phyloP scores from a whole-genome alignment of 2,888 invertebrate genomes.

The Helobdella robusta region DNA sequence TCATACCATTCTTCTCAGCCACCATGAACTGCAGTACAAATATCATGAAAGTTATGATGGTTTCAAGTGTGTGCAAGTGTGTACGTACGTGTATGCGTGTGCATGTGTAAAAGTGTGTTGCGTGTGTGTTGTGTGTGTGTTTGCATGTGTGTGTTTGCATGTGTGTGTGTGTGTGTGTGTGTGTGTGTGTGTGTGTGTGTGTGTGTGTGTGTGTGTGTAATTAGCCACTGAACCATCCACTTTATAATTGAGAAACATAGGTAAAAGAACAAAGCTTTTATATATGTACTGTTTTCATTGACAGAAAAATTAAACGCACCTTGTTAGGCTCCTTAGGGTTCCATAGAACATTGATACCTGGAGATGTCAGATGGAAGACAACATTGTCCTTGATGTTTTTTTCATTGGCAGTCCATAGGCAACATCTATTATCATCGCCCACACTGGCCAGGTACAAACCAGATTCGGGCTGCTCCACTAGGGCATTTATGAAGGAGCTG shows the following conservation, averaged over 20 bases:
- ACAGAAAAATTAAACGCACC: conserved; percentile 38
- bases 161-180: too few relatives aligned
- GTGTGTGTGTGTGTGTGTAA: too few relatives aligned
- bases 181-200: too few relatives aligned
- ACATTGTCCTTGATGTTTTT: conserved; percentile 37
- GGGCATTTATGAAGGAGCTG: conserved; percentile 61
- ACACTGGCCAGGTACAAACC: conserved; percentile 64
- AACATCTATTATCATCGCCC: conserved; percentile 66
- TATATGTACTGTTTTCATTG: too few relatives aligned
- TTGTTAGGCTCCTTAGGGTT: conserved; percentile 63
- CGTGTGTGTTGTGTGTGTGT: too few relatives aligned
- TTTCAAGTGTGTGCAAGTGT: too few relatives aligned
- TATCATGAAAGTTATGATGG: neutral
- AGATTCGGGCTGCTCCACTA: conserved; percentile 60
- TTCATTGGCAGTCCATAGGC: conserved; percentile 59
- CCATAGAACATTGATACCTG: conserved; percentile 58
- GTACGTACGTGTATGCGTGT: too few relatives aligned
- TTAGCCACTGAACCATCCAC: too few relatives aligned
- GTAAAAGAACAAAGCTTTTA: too few relatives aligned
- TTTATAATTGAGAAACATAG: too few relatives aligned
- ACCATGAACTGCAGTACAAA: conserved; percentile 55
- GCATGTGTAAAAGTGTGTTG: too few relatives aligned
- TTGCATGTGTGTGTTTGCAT: too few relatives aligned
- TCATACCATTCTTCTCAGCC: conserved; percentile 65
- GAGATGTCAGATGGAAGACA: conserved; percentile 59